Base-by-base conservation (phyloP, 2,797 vertebrate genomes). In the Eulemur rubriventer region DNA sequence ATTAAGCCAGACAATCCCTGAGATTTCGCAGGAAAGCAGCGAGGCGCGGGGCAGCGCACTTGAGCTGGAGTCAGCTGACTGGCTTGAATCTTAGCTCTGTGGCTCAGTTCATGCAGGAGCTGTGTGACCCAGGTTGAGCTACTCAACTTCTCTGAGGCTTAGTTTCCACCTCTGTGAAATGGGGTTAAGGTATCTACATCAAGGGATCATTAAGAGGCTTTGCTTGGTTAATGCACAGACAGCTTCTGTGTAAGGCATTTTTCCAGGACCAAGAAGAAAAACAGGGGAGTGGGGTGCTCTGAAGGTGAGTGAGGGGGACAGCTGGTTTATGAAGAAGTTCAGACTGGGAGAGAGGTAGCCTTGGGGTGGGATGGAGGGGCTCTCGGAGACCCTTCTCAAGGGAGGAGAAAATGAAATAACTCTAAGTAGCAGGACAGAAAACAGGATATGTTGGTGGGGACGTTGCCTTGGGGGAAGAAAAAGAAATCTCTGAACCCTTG, bases 401-500 rank as follows among this genome's bases (percentile, higher is more conserved):
- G 11, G 17, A 63, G 50, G 33, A 92, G 78, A 41, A 78, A 46
- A 26, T 38, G 8, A 76, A 78, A 35, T 63, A 65, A 46, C 28
- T 59, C 6, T 30, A 43, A n/a, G 48, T n/a, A 69, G 30, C 48
- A 43, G 43, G 69, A 61, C 20, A 83, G 85, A 92, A 89, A 87
- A 30, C 35, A 22, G 48, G 30, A 13, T 0, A 2, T n/a, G 87
- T 96, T 28, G 33, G 26, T 0, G 0, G 63, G 52, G 35, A 79
- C 22, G 0, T 30, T 35, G 63, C 67, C 48, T 84, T 50, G 18
- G 5, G 0, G 41, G 55, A 41, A 28, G 16, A 52, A 91, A 61
- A 85, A 65, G 38, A 73, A 94, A 48, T 46, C 33, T 95, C 22
- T 1, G 57, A 94, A 72, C 46, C 85, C 94, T 33, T 84, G 80